phyloP scores from a whole-genome alignment of 2,113 vertebrate genomes.

The Gnathonemus longibarbis region DNA sequence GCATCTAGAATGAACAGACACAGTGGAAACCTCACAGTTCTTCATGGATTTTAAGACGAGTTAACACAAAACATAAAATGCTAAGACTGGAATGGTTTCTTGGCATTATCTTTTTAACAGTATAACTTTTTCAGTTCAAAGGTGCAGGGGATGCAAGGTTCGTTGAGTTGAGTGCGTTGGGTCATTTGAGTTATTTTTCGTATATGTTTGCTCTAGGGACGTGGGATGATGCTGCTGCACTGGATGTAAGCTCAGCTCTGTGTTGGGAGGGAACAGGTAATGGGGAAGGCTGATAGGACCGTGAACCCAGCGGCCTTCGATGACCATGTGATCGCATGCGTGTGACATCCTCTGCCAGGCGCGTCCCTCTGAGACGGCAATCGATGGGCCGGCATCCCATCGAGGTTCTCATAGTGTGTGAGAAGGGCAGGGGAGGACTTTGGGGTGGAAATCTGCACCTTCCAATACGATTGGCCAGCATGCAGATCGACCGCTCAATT shows the following conservation, averaged over 20 bases:
- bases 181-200: neutral
- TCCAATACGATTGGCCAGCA: neutral
- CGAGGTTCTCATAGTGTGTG: neutral
- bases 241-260: constrained; percentile 31
- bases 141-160: neutral
- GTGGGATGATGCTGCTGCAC: constrained; percentile 42
- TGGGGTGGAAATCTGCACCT: neutral
- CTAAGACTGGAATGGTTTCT: neutral
- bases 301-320: neutral
- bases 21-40: neutral
- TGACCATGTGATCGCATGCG: neutral
- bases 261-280: constrained; percentile 47
- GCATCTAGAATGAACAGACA: neutral
- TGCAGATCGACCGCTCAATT: constrained; percentile 3
- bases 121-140: neutral
- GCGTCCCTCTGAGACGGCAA: neutral
- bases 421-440: neutral
- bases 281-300: constrained; percentile 13
- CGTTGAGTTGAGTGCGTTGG: neutral
- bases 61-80: neutral
- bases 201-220: constrained; percentile 45
- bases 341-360: neutral
- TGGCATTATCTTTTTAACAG: neutral
- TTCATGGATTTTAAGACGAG: neutral
- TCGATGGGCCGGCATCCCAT: neutral